phyloP scores from a whole-genome alignment of 2,888 invertebrate genomes.

The Aproaerema taeniolella region DNA sequence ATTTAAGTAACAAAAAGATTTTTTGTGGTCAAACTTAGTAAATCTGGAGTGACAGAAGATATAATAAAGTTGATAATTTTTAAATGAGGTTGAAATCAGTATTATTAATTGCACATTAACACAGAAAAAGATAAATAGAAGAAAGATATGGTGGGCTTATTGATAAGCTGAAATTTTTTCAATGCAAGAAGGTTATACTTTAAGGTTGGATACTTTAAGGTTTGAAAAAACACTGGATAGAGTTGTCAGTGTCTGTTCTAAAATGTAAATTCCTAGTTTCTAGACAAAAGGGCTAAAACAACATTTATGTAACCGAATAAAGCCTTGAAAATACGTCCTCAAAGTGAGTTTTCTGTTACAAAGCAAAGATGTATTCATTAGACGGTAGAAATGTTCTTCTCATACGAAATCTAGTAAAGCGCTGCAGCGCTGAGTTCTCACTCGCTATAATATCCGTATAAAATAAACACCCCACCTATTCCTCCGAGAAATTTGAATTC shows the following conservation, averaged over 20 bases:
- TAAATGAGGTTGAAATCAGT: no score
- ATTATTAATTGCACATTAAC: no score
- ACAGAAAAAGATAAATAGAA: no score
- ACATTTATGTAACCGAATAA: constrained; percentile 1
- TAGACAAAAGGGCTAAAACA: constrained; percentile 2
- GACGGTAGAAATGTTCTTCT: constrained; percentile 28
- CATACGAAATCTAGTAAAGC: constrained; percentile 38
- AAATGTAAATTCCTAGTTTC: no score
- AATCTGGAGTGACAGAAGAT: no score
- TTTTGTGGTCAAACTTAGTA: constrained; percentile 20
- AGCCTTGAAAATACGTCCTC: constrained; percentile 2
- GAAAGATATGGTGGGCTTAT: no score
- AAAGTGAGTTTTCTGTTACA: constrained; percentile 2
- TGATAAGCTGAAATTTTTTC: no score
- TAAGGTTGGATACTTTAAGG: no score
- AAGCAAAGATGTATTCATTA: constrained; percentile 22
- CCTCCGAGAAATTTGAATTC: constrained; percentile 73
- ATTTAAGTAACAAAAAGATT: constrained; percentile 4
- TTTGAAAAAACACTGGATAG: no score
- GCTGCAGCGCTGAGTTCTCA: constrained; percentile 35
- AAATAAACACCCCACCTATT: constrained; percentile 63
- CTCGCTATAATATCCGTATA: constrained; percentile 27
- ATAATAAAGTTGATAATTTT: no score
- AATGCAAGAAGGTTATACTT: no score
- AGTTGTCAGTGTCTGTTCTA: no score